A percentile compares a stretch with the other conserved stretches of the same genome.
These are phyloP conservation scores for Anas bernieri DNA, from an alignment of 2,797 vertebrate genomes.

Conservation along the genomic window DNA sequence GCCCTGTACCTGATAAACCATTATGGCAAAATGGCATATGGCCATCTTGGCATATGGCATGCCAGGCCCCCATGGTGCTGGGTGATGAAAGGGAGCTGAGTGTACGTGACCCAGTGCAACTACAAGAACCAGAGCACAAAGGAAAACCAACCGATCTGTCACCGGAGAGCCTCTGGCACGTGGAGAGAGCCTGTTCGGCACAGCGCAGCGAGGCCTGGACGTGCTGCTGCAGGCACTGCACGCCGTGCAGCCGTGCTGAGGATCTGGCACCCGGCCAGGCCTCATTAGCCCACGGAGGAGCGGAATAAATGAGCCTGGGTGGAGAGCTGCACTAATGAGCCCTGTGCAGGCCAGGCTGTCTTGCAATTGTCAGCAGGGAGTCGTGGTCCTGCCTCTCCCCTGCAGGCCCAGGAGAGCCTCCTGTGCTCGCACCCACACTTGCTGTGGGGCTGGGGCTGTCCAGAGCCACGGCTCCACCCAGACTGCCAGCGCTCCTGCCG, in stretches of 20 bases:
- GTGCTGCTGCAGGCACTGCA: not conserved
- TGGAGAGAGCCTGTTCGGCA: not conserved
- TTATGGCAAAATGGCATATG: too few species aligned
- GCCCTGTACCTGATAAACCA: too few species aligned
- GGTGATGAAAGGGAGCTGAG: not conserved
- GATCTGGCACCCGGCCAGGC: not conserved
- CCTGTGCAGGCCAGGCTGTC: rapidly evolving
- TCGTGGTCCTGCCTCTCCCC: not conserved
- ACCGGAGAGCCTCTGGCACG: not conserved
- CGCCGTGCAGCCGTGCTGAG: not conserved
- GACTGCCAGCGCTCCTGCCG: not conserved
- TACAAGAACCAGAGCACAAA: not conserved
- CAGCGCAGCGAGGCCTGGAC: not conserved
- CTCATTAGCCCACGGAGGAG: not conserved
- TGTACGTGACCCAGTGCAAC: not conserved
- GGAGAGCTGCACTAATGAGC: not conserved
- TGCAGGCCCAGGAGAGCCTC: not conserved
- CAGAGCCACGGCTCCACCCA: not conserved
- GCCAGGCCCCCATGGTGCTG: rapidly evolving
- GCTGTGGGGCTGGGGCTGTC: rapidly evolving
- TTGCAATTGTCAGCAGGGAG: not conserved
- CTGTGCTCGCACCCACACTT: not conserved
- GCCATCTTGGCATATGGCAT: too few species aligned
- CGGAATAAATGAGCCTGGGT: not conserved
- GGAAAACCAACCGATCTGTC: not conserved